Evolutionary conservation across 2,797 vertebrate genomes (phyloP).

Genomic region (Lithobates pipiens): DNA sequence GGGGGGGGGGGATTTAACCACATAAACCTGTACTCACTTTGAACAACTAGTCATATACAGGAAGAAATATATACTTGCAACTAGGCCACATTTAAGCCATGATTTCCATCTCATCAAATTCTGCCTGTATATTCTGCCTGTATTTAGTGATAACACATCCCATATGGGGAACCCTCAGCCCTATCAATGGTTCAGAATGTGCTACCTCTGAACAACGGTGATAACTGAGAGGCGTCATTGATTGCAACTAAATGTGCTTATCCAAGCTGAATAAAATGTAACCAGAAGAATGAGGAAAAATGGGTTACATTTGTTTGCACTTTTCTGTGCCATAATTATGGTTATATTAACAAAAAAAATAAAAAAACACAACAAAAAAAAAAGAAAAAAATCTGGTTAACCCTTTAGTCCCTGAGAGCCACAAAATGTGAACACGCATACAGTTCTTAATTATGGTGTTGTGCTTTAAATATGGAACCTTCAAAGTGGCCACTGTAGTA

Average conservation of each 20-base stretch:
- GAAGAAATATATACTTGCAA: neutral
- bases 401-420: conserved; percentile 46
- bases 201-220: too few relatives aligned
- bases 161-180: neutral
- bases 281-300: neutral
- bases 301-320: neutral
- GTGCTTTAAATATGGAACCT: conserved; percentile 36
- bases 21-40: too few relatives aligned
- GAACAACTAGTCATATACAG: too few relatives aligned
- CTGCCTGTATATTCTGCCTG: neutral
- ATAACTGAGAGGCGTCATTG: neutral
- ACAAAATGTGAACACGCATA: conserved; percentile 34
- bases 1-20: too few relatives aligned
- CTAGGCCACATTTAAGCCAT: neutral
- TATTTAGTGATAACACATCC: too few relatives aligned
- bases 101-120: neutral
- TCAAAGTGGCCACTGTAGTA: neutral
- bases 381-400: neutral
- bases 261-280: neutral
- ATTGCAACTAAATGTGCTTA: neutral
- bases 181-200: too few relatives aligned
- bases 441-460: conserved; percentile 35
- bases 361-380: neutral
- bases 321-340: conserved; percentile 39
- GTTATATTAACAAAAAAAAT: neutral